Evolutionary conservation across 1,140 invertebrate genomes (phyloP).

Genomic region (Rhopalosiphum maidis): DNA sequence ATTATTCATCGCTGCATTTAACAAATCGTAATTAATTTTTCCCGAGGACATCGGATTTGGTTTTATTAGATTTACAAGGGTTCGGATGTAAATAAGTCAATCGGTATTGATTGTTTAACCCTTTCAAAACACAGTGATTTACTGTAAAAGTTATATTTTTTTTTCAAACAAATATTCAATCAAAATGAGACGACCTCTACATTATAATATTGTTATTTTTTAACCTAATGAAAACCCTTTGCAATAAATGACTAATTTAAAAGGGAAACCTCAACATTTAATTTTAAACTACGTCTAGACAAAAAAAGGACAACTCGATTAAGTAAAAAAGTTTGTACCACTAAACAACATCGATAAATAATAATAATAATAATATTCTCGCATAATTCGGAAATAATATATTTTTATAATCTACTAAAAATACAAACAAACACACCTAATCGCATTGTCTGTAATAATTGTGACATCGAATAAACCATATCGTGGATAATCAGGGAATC

Average conservation of each 20-base stretch:
- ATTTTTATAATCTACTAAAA: too few species aligned
- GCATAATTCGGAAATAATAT: too few species aligned
- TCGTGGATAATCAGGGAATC: too few species aligned
- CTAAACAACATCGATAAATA: neutral
- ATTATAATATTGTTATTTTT: neutral
- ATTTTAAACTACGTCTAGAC: neutral
- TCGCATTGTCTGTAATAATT: too few species aligned
- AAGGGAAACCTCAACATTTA: neutral
- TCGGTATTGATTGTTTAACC: neutral
- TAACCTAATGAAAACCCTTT: neutral
- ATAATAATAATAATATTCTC: too few species aligned
- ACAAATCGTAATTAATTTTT: constrained; percentile 8
- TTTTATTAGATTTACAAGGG: neutral
- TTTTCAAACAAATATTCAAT: neutral
- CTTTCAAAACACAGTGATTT: neutral
- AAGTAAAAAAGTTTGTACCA: neutral
- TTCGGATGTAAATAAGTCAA: neutral
- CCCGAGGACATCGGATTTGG: neutral
- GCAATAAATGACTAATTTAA: neutral
- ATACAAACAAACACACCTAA: too few species aligned
- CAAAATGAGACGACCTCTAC: neutral
- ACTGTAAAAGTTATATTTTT: neutral
- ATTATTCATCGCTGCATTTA: neutral
- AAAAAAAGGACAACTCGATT: neutral
- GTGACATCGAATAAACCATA: too few species aligned